Conservation (phyloP, 2,113 vertebrate species). For the Poecilia latipinna region DNA sequence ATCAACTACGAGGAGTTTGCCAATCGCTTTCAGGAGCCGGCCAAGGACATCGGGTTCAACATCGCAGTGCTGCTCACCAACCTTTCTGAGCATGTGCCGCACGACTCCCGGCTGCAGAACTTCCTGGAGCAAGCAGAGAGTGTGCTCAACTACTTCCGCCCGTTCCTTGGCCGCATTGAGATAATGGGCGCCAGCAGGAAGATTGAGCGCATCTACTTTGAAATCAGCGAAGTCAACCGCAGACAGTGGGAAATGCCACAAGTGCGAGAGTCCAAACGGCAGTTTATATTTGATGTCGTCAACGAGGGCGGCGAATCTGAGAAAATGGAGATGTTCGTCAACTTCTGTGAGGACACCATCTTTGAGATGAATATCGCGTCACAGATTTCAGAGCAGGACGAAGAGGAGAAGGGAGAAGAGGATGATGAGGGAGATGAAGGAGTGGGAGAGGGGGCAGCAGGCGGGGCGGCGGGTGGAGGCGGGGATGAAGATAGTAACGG, state of each 20-base stretch:
- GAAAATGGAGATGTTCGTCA: conserved; percentile 99
- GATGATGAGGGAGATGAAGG: conserved; percentile 77
- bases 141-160: conserved; percentile 93
- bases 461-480: conserved; percentile 48
- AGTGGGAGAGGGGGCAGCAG: conserved; percentile 43
- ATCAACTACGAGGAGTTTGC: conserved; percentile 93
- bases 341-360: conserved; percentile 98
- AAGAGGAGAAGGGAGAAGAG: conserved; percentile 79
- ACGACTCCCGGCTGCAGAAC: conserved; percentile 88
- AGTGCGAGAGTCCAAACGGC: conserved; percentile 91
- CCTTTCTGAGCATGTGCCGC: conserved; percentile 92
- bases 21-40: conserved; percentile 91
- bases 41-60: conserved; percentile 97
- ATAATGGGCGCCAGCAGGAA: conserved; percentile 93
- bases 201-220: conserved; percentile 96
- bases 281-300: conserved; percentile 98
- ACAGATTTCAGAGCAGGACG: conserved; percentile 91
- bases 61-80: conserved; percentile 94
- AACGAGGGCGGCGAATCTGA: conserved; percentile 94
- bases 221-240: conserved; percentile 95
- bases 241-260: conserved; percentile 98
- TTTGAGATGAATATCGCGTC: conserved; percentile 99
- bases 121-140: conserved; percentile 91
- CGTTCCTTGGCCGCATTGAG: conserved; percentile 93
- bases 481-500: conserved; percentile 77